Base-by-base conservation (phyloP, 1,140 invertebrate genomes). In the Bombus soroeensis region DNA sequence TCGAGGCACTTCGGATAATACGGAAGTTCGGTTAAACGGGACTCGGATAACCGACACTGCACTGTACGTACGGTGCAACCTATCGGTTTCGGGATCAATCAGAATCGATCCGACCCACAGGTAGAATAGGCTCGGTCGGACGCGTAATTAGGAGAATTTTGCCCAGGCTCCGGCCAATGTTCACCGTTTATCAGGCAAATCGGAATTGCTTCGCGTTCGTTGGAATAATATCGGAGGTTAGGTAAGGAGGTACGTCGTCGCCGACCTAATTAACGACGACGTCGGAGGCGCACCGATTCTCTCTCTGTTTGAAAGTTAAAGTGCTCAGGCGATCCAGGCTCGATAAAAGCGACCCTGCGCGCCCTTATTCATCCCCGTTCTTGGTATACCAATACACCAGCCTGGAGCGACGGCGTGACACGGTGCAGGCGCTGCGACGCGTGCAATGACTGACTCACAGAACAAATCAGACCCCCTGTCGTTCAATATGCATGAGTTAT, bases 401-500 rank as follows among this genome's bases (percentile, higher is more conserved):
- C 8, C 18, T 4, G 28, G 32, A 53, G 53, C 64, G 34, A 25
- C 34, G 53, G 25, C 43, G 68, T 85, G 71, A 66, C 70, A 47
- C 70, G 81, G 59, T 64, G 25, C 71, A 62, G 66, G 39, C 68
- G 57, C 22, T n/a, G 77, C 28, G 37, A 57, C 79, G 79, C 74
- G 81, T 87, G 72, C 66, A 59, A 28, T 68, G 57, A 86, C 87
- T 89, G 88, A 89, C 83, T 89, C 88, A 89, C 70, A 25, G 83
- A 83, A 86, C 79, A 81, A 86, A 81, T 86, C 79, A 81, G 79
- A 85, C 82, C 88, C 86, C 88, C 81, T 68, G 73, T 34, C 74
- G 87, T 88, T 89, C 87, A 83, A 89, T 88, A 88, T 89, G 88
- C 88, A 89, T 88, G 88, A 86, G 88, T 88, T 88, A 88, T 89